A percentile compares a stretch with the other conserved stretches of the same genome.
These are phyloP conservation scores for Stichopus chloronotus DNA, from an alignment of 35 echinoderm and acorn worm genomes.

Conservation along the genomic window DNA sequence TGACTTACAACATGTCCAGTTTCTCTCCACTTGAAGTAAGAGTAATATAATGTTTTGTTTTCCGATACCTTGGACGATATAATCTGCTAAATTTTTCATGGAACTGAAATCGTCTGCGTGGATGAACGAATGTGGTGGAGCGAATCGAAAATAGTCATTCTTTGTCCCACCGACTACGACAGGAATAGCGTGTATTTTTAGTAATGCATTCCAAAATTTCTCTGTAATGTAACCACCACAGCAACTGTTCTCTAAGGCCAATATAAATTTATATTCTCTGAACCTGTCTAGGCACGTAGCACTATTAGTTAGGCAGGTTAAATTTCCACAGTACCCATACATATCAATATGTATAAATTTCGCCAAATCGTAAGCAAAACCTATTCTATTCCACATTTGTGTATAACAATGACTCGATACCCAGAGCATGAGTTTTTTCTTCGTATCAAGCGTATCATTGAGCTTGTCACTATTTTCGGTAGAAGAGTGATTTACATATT, in stretches of 20 bases:
- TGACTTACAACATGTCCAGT: not conserved
- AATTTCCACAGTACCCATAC: conserved; percentile 44
- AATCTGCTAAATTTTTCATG: conserved; percentile 32
- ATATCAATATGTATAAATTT: conserved; percentile 43
- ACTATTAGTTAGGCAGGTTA: conserved; percentile 23
- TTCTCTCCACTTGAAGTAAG: conserved; percentile 29
- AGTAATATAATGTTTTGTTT: conserved; percentile 46
- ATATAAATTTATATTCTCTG: conserved; percentile 55
- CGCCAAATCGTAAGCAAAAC: conserved; percentile 44
- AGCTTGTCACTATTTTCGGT: not conserved
- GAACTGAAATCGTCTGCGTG: conserved; percentile 54
- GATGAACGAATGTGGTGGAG: conserved; percentile 50
- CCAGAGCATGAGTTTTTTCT: conserved; percentile 18
- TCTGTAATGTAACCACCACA: conserved; percentile 81
- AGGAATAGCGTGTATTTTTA: conserved; percentile 34
- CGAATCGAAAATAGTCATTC: conserved; percentile 42
- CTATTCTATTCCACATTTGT: conserved; percentile 16
- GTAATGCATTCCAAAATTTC: conserved; percentile 68
- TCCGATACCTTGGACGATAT: conserved; percentile 19
- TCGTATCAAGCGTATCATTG: not conserved
- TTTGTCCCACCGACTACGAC: conserved; percentile 36
- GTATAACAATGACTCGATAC: conserved; percentile 41
- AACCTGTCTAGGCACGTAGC: conserved; percentile 14
- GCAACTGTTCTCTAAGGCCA: conserved; percentile 71
- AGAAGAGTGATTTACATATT: not conserved